Evolutionary conservation across 2,113 vertebrate genomes (phyloP), one percentile per base, ranked within the genome.

Genomic region (Pteruthius melanotis): DNA sequence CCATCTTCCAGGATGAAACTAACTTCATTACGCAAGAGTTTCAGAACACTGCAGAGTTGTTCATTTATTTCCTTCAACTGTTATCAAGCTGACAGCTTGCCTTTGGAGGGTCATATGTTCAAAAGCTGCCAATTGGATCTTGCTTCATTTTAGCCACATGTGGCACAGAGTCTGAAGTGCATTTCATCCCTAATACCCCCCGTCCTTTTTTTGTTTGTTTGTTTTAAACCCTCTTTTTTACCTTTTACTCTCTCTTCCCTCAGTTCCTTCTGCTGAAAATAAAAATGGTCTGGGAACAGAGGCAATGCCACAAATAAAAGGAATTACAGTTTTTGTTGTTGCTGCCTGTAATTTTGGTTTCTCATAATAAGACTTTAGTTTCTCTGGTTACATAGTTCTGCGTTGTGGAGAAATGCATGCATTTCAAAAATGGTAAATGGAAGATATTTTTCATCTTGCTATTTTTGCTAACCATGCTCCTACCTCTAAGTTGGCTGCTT

Each of bases 261-360:
- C 33, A 21, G 31, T 85, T 93, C 28, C 8, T 80, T 22, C 11
- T 77, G 15, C 64, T 88, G 60, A 54, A 94, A 93, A 66, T 78
- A 63, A 82, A 89, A 87, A 79, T 30, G 14, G 7, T 61, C 66
- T 93, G 75, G 82, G 70, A 94, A 76, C 59, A 74, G 76, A 84
- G 30, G 69, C 76, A 90, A 66, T 90, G 52, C 76, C 88, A 75
- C 79, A 78, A 92, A 92, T 90, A 76, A 89, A 83, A 71, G 37
- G 28, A 92, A 90, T 78, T 80, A 54, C 16, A 0, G 20, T 23
- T 53, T 56, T 68, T 89, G 10, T 76, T 87, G 47, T n/a, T 87
- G 37, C 80, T 89, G 72, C 52, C 80, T 90, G 72, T 93, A 89
- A 90, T 93, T 94, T 94, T 94, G 83, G 85, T 96, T 96, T 94